Percentiles rank a stretch among this genome's conserved stretches.
phyloP scores from a whole-genome alignment of 1,140 invertebrate genomes.

The Zaprionus inermis region DNA sequence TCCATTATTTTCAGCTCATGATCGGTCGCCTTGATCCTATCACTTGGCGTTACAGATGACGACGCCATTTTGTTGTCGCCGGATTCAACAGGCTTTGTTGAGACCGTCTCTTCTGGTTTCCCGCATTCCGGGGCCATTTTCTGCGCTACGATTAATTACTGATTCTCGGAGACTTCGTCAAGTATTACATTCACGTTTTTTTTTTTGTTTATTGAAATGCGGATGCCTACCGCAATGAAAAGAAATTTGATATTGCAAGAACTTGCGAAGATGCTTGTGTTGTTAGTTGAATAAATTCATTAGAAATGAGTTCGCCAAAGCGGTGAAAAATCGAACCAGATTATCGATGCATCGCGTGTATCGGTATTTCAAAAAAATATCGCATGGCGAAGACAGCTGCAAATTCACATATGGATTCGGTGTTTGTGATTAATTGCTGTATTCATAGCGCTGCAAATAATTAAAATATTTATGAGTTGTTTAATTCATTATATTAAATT shows the following conservation, averaged over 20 bases:
- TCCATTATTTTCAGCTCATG: constrained; percentile 71
- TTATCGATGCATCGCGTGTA: neutral
- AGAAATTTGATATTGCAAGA: neutral
- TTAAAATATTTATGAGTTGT: no score
- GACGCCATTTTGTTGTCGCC: constrained; percentile 70
- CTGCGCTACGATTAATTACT: neutral
- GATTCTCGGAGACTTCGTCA: neutral
- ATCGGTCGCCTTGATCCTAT: neutral
- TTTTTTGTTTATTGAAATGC: neutral
- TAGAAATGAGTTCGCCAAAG: constrained; percentile 3
- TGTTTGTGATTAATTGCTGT: no score
- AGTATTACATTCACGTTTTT: neutral
- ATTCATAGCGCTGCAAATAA: no score
- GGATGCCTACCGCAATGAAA: neutral
- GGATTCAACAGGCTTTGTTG: neutral
- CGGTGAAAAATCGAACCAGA: neutral
- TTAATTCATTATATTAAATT: no score
- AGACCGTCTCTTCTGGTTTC: neutral
- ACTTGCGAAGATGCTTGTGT: neutral
- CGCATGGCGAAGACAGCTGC: neutral
- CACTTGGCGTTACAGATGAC: constrained; percentile 12
- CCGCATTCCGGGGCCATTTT: neutral
- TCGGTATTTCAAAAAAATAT: neutral
- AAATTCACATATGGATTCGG: no score
- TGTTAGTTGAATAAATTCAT: neutral